Percentiles rank a stretch among this genome's conserved stretches.
Conservation (phyloP, 2,113 vertebrate species). For the Tychaedon coryphoeus region DNA sequence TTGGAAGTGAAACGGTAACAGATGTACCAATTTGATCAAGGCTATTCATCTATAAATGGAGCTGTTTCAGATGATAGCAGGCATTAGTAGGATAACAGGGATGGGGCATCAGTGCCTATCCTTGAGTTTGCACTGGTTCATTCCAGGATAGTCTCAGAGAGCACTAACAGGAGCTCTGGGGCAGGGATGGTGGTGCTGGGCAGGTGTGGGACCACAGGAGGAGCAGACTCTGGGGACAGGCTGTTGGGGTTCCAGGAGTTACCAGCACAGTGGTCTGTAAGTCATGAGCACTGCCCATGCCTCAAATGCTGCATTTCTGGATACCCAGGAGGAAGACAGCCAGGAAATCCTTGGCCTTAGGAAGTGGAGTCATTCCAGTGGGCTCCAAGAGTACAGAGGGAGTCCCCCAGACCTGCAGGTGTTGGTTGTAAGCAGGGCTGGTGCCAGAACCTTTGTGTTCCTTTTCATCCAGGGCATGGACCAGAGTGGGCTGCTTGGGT, state of each 20-base stretch:
- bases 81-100: neutral
- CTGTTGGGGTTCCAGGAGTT: neutral
- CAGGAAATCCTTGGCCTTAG: neutral
- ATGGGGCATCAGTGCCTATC: neutral
- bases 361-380: too few relatives aligned
- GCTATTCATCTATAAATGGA: neutral
- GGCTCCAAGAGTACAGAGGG: too few relatives aligned
- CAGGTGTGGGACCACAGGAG: rapidly evolving
- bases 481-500: neutral
- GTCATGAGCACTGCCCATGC: rapidly evolving
- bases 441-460: rapidly evolving
- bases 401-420: neutral
- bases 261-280: rapidly evolving
- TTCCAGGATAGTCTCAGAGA: neutral
- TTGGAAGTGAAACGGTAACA: constrained; percentile 4
- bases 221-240: neutral
- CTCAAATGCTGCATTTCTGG: neutral
- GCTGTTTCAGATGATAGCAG: neutral
- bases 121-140: neutral
- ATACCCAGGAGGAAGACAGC: neutral
- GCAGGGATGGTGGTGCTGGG: neutral
- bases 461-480: rapidly evolving
- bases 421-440: neutral
- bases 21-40: neutral
- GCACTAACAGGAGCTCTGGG: rapidly evolving